Evolutionary conservation across 2,888 invertebrate species (phyloP).

Genomic region (Eudemis profundana): DNA sequence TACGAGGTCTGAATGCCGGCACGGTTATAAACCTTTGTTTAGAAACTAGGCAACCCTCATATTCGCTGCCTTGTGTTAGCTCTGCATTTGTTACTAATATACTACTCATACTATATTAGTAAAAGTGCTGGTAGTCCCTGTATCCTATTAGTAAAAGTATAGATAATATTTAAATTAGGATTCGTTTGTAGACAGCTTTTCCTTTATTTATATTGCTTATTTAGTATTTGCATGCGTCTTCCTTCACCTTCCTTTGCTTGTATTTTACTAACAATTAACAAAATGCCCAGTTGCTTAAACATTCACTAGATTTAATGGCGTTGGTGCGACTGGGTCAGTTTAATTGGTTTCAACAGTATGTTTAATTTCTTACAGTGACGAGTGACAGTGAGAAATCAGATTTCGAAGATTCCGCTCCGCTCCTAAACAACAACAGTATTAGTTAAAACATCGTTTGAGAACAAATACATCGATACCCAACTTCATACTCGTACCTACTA

Average conservation of each 20-base stretch:
- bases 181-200: background rate
- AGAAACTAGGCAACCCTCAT: no score
- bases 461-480: no score
- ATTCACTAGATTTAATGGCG: background rate
- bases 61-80: no score
- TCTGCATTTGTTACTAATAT: no score
- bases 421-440: constrained; percentile 66
- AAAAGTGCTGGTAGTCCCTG: background rate
- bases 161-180: background rate
- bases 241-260: constrained; percentile 4
- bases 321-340: background rate
- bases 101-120: no score
- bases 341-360: constrained; percentile 34
- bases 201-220: constrained; percentile 6
- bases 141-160: no score
- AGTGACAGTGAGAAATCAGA: constrained; percentile 75
- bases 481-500: no score
- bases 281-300: background rate
- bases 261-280: background rate
- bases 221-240: background rate
- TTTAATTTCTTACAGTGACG: constrained; percentile 64
- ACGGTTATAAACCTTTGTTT: no score
- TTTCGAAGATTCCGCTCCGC: constrained; percentile 65
- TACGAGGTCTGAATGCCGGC: no score
- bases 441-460: constrained; percentile 40